Evolutionary conservation across 1,140 invertebrate species (phyloP), one percentile per base, ranked within the genome.

Genomic region (Drosophila navojoa): DNA sequence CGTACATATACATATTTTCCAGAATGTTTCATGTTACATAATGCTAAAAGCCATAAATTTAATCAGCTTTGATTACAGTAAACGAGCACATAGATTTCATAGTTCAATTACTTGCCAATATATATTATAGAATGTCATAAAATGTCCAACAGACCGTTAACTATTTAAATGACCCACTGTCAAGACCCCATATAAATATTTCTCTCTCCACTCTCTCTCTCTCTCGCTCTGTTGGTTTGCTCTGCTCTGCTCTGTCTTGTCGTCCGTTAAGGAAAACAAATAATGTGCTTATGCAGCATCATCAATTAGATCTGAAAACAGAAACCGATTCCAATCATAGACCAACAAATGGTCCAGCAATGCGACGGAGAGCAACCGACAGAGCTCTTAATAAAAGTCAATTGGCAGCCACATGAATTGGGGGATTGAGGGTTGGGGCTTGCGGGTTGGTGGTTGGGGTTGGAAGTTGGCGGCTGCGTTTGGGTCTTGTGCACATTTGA

Each of bases 331-430:
- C 67, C 71, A 79, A 69, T 81, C 54, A 81, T 81, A 58, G 76
- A 63, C 82, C 75, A 82, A 84, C 82, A 82, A 82, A 82, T 82
- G 75, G 79, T 38, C 71, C 57, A 59, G 60, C 69, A 81, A 68
- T 78, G 75, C 66, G 47, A 64, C 44, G 63, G 38, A 68, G 62
- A 57, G 42, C 13, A 67, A 61, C 59, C 19, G 53, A 71, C 62
- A 7, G 69, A 59, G 73, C 81, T 85, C 81, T 86, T 86, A 86
- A 85, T 85, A 86, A 75, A 85, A 85, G 77, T 81, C 81, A 81
- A 85, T 85, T 85, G 80, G 62, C 68, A 77, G 74, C 40, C 61
- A 68, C 76, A 58, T 45, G 27, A 45, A 16, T 7, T 13, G 4
- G 10, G 49, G 27, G 5, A 9, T 22, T 22, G 19, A 1, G 1